Evolutionary conservation across 2,113 vertebrate species (phyloP).

Genomic region (Gymnobelideus leadbeateri): DNA sequence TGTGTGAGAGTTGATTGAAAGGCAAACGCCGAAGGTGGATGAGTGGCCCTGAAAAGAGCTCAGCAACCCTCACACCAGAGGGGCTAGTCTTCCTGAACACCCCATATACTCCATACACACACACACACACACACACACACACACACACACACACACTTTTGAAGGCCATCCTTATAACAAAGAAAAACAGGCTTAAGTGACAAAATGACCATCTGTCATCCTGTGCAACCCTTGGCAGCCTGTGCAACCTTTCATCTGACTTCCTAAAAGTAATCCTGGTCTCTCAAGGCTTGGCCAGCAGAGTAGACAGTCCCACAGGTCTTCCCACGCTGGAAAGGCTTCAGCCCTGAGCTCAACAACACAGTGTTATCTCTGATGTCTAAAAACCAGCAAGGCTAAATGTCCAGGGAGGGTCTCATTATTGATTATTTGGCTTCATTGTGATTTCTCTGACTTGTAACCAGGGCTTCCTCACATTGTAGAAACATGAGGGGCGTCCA

Average conservation of each 20-base stretch:
- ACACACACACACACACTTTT: no score
- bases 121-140: no score
- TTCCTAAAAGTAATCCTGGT: background rate
- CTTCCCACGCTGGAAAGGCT: background rate
- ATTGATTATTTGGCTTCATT: constrained; percentile 43
- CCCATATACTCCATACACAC: no score
- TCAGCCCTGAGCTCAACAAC: background rate
- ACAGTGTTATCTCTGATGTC: background rate
- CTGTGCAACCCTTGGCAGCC: background rate
- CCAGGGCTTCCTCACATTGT: background rate
- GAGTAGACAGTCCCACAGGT: background rate
- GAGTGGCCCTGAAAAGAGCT: no score
- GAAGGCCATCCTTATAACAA: no score
- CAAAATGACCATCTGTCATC: background rate
- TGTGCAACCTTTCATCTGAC: background rate
- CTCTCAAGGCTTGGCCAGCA: background rate
- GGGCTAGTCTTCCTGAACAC: no score
- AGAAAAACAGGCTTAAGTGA: no score
- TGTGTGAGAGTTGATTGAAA: no score
- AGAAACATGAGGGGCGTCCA: background rate
- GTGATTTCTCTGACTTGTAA: constrained; percentile 33
- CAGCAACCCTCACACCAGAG: no score
- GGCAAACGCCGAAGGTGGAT: no score
- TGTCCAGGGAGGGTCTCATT: constrained; percentile 43
- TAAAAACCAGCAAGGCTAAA: constrained; percentile 34